Evolutionary conservation across 2,888 invertebrate genomes (phyloP).

Genomic region (Tenthredo distinguenda): DNA sequence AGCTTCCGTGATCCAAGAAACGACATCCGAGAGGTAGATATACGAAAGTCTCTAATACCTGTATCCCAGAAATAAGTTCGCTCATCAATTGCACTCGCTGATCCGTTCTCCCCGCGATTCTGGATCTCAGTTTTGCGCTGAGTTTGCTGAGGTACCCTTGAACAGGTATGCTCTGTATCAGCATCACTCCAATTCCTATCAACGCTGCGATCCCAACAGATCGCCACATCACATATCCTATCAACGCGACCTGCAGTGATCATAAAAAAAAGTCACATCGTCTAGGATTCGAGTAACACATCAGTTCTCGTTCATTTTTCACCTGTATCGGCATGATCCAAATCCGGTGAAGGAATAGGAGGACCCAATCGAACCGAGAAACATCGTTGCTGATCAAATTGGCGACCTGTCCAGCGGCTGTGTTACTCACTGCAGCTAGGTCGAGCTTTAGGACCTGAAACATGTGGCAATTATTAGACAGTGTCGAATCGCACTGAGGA

Average conservation of each 20-base stretch:
- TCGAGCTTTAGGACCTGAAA: conserved; percentile 86
- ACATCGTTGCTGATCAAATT: conserved; percentile 97
- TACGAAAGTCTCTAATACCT: conserved; percentile 77
- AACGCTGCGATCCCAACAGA: conserved; percentile 80
- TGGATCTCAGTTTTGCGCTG: conserved; percentile 82
- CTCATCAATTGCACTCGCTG: conserved; percentile 95
- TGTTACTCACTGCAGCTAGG: conserved; percentile 84
- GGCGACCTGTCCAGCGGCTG: conserved; percentile 93
- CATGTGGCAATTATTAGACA: background rate
- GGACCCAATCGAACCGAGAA: conserved; percentile 92
- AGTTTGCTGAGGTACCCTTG: conserved; percentile 81
- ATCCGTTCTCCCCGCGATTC: conserved; percentile 92
- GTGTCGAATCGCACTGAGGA: background rate
- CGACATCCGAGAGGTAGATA: too few species aligned
- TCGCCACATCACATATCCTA: conserved; percentile 68
- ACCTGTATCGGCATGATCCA: conserved; percentile 91
- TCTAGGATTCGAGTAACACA: background rate
- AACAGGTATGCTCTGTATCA: conserved; percentile 90
- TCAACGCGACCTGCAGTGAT: conserved; percentile 61
- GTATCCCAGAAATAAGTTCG: conserved; percentile 95
- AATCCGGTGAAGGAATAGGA: conserved; percentile 91
- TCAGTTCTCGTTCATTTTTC: background rate
- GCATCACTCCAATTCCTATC: conserved; percentile 88
- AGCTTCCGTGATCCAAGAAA: background rate
- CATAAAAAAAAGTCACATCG: too few species aligned